These are phyloP conservation scores for Hydrotaea diabolus DNA, from an alignment of 2,888 invertebrate genomes.

Conservation along the genomic window DNA sequence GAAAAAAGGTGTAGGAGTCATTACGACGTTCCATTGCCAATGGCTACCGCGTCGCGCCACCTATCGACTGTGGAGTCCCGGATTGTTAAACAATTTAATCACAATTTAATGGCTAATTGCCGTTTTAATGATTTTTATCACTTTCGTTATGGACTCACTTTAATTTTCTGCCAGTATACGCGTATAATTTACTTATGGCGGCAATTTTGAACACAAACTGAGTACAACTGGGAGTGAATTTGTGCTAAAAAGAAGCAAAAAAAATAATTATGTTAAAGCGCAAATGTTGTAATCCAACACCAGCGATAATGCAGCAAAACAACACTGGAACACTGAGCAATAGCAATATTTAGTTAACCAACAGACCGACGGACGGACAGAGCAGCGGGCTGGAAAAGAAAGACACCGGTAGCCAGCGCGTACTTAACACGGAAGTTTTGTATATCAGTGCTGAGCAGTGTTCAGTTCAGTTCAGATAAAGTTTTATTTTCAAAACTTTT, in stretches of 20 bases:
- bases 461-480: not conserved
- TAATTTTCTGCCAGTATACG: conserved; percentile 20
- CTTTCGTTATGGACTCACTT: conserved; percentile 3
- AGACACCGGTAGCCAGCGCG: not conserved
- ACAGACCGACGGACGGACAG: not conserved
- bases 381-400: not conserved
- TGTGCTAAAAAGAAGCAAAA: conserved; percentile 6
- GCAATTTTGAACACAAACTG: not conserved
- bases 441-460: not conserved
- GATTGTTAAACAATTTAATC: conserved; percentile 25
- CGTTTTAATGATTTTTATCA: conserved; percentile 29
- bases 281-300: conserved; percentile 47
- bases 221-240: conserved; percentile 8
- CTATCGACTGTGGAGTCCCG: not conserved
- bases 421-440: conserved; percentile 61
- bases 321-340: not conserved
- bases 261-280: conserved; percentile 41
- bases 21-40: not conserved
- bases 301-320: not conserved
- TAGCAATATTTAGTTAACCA: not conserved
- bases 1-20: conserved; percentile 26
- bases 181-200: conserved; percentile 37
- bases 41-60: not conserved
- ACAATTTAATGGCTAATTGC: conserved; percentile 5
- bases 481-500: conserved; percentile 33